These are phyloP conservation scores for Apamea epomidion DNA, from an alignment of 2,888 invertebrate genomes.

Conservation along the genomic window DNA sequence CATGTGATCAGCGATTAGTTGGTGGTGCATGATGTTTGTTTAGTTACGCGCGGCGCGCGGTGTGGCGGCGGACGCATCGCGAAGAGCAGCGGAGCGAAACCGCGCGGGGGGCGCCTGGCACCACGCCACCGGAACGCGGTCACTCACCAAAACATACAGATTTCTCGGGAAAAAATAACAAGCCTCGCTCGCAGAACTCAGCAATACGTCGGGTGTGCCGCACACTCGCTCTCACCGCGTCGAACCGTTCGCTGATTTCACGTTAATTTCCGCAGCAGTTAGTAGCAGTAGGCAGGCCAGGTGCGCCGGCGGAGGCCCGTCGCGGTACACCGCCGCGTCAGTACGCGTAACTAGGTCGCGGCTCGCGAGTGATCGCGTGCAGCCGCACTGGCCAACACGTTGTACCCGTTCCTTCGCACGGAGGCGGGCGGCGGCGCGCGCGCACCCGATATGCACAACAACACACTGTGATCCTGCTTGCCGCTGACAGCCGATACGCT, in stretches of 20 bases:
- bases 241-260: slow-evolving; percentile 19
- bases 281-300: not conserved
- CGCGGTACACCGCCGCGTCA: slow-evolving; percentile 1
- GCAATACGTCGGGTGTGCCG: slow-evolving; percentile 89
- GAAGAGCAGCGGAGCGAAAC: slow-evolving; percentile 58
- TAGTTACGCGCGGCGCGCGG: slow-evolving; percentile 34
- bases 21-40: slow-evolving; percentile 59
- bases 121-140: slow-evolving; percentile 81
- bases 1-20: slow-evolving; percentile 6
- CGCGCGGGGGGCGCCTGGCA: slow-evolving; percentile 73
- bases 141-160: slow-evolving; percentile 83
- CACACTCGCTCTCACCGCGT: slow-evolving; percentile 21
- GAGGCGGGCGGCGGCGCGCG: slow-evolving; percentile 9
- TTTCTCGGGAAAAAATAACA: slow-evolving; percentile 82
- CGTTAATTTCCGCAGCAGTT: slow-evolving; percentile 9
- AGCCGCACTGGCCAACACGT: slow-evolving; percentile 13
- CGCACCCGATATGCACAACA: slow-evolving; percentile 6
- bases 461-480: slow-evolving; percentile 19
- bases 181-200: slow-evolving; percentile 89
- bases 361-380: slow-evolving; percentile 33
- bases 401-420: not conserved
- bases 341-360: slow-evolving; percentile 42
- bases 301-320: not conserved
- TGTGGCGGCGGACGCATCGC: slow-evolving; percentile 38
- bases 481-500: slow-evolving; percentile 1